These are phyloP conservation scores for Nothobranchius kuhntae DNA, from an alignment of 2,113 vertebrate species.

Conservation along the genomic window DNA sequence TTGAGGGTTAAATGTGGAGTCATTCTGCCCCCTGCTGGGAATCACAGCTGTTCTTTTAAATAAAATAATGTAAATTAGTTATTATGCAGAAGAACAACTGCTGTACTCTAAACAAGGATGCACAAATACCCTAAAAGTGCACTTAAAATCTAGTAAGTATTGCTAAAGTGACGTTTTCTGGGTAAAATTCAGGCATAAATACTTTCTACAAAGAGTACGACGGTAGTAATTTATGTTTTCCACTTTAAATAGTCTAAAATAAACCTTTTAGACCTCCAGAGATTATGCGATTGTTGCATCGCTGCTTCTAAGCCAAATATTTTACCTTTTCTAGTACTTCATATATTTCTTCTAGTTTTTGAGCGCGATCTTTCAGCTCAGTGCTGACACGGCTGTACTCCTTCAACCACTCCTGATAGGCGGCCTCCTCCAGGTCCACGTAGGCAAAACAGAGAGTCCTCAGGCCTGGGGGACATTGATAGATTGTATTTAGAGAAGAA, in stretches of 20 bases:
- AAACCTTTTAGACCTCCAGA: no score
- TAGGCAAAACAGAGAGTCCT: constrained; percentile 95
- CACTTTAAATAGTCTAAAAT: no score
- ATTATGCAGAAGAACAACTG: not conserved
- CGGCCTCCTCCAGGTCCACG: constrained; percentile 87
- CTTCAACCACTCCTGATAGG: constrained; percentile 89
- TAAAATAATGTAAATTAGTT: no score
- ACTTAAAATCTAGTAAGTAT: not conserved
- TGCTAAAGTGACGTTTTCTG: no score
- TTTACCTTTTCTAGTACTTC: constrained; percentile 95
- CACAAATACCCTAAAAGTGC: not conserved
- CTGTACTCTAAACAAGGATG: not conserved
- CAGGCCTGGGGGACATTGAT: constrained; percentile 79
- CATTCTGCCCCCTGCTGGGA: constrained; percentile 68
- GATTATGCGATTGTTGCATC: no score
- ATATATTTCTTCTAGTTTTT: constrained; percentile 93
- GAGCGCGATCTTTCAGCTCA: constrained; percentile 87
- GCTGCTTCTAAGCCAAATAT: no score
- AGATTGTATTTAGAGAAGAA: no score
- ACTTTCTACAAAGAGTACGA: no score
- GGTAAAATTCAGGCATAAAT: no score
- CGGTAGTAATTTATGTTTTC: no score
- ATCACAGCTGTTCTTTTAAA: not conserved
- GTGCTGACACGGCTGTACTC: constrained; percentile 87
- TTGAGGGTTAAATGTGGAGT: not conserved